Evolutionary conservation across 2,113 vertebrate genomes (phyloP).

Genomic region (Caloenas nicobarica): DNA sequence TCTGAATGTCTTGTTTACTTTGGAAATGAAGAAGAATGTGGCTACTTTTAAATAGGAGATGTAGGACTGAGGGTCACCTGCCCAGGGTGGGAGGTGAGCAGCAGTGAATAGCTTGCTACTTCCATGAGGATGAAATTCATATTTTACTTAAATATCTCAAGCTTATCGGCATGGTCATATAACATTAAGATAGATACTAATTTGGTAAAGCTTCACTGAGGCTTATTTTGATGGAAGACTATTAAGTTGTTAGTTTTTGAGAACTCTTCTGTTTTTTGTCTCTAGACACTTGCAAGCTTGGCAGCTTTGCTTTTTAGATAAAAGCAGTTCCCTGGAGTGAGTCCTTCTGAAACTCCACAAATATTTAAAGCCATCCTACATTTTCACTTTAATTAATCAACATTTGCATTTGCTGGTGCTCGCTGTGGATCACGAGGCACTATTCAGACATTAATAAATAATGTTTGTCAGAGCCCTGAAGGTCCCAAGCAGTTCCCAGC

Average conservation of each 20-base stretch:
- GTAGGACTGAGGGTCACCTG: background rate
- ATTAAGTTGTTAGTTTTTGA: background rate
- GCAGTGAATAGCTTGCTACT: background rate
- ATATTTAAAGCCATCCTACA: constrained; percentile 40
- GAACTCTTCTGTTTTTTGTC: background rate
- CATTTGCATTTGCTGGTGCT: background rate
- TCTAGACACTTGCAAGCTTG: background rate
- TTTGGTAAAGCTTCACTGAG: background rate
- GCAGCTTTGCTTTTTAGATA: constrained; percentile 24
- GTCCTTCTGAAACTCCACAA: constrained; percentile 1
- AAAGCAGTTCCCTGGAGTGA: background rate
- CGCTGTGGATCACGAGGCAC: background rate
- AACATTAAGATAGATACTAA: background rate
- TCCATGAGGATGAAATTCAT: background rate
- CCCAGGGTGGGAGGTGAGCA: background rate
- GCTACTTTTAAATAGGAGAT: background rate
- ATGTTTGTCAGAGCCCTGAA: background rate
- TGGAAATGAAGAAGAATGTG: background rate
- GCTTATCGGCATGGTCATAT: background rate
- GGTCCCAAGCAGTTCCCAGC: background rate
- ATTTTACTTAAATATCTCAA: background rate
- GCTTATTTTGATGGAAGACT: background rate
- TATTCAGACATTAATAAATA: background rate
- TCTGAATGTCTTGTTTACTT: background rate
- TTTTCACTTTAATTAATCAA: constrained; percentile 50